These are phyloP conservation scores for Ceratina australensis DNA, from an alignment of 1,140 invertebrate genomes.

Conservation along the genomic window DNA sequence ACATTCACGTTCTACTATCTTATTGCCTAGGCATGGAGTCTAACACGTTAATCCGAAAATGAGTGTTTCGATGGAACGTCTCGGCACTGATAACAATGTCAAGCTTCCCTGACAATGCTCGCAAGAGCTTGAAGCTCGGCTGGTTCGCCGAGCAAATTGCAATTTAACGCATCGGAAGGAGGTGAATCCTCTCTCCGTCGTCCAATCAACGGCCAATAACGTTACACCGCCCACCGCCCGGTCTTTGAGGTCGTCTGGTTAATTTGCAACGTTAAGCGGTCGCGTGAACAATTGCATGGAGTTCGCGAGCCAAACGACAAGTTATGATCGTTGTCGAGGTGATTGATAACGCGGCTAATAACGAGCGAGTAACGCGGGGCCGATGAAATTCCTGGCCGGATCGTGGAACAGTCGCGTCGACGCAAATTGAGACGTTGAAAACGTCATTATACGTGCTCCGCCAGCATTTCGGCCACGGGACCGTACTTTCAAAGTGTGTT, in stretches of 20 bases:
- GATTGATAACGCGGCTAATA: neutral
- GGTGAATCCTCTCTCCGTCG: neutral
- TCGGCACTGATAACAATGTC: too few species aligned
- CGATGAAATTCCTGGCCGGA: neutral
- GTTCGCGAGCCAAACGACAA: neutral
- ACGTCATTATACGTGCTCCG: neutral
- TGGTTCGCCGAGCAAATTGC: neutral
- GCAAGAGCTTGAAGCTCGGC: neutral
- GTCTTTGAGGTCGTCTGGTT: neutral
- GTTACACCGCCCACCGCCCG: too few species aligned
- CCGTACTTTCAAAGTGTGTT: neutral
- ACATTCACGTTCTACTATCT: too few species aligned
- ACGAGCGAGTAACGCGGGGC: neutral
- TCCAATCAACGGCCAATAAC: neutral
- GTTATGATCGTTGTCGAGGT: neutral
- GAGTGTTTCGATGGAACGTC: too few species aligned
- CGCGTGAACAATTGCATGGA: neutral
- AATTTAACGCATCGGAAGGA: neutral
- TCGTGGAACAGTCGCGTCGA: neutral
- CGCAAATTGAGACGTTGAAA: constrained; percentile 3
- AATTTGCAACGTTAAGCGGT: neutral
- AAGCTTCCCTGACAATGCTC: too few species aligned
- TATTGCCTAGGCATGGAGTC: too few species aligned
- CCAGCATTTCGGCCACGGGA: neutral
- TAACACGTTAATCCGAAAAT: too few species aligned